A percentile compares a stretch with the other conserved stretches of the same genome.
These are phyloP conservation scores for Halcyon smyrnensis DNA, from an alignment of 2,797 vertebrate genomes.

Conservation along the genomic window DNA sequence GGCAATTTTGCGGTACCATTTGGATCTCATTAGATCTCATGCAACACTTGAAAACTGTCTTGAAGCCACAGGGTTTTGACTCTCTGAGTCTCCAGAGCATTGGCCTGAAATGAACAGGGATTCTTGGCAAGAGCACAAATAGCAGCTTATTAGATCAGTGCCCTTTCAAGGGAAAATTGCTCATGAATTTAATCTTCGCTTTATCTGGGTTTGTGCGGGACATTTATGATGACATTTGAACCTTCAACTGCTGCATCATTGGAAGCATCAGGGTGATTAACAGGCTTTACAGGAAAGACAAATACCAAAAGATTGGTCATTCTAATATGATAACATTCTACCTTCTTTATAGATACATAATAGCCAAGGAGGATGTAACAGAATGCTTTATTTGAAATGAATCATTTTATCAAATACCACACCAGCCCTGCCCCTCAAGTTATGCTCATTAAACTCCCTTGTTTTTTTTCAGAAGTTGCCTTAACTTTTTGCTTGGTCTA, in stretches of 20 bases:
- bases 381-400: neutral
- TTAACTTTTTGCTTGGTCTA: neutral
- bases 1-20: neutral
- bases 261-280: neutral
- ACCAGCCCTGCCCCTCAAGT: accelerated
- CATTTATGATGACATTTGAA: neutral
- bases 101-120: neutral
- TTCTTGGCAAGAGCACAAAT: neutral
- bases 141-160: neutral
- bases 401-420: neutral
- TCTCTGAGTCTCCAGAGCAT: neutral
- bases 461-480: neutral
- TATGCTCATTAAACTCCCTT: neutral
- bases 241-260: neutral
- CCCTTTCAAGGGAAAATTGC: neutral
- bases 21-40: neutral
- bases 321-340: neutral
- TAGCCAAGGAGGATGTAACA: neutral
- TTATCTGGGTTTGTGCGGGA: neutral
- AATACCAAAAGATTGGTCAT: neutral
- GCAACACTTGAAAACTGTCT: neutral
- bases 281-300: neutral
- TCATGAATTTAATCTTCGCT: neutral
- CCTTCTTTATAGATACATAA: neutral
- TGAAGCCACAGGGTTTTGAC: neutral